Conservation (phyloP, 2,888 invertebrate genomes). For the Stegana nigrithorax region DNA sequence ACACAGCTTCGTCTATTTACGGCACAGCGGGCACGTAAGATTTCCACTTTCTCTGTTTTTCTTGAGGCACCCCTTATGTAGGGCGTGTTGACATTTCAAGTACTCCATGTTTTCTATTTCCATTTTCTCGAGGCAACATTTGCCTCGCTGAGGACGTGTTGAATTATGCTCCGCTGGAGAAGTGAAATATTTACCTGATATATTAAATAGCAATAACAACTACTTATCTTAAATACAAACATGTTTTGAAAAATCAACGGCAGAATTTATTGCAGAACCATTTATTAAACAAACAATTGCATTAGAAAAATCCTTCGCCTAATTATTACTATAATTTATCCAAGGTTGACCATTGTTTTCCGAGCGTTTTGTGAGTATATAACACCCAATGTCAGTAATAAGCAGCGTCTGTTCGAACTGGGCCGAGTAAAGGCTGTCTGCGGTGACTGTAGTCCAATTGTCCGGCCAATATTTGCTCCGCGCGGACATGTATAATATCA, state of each 20-base stretch:
- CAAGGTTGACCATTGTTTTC: constrained; percentile 76
- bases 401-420: constrained; percentile 98
- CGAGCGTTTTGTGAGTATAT: constrained; percentile 71
- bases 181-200: constrained; percentile 71
- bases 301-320: background rate
- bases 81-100: constrained; percentile 41
- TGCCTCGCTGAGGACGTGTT: constrained; percentile 99
- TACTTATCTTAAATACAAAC: background rate
- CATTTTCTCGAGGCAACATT: constrained; percentile 39
- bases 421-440: constrained; percentile 94
- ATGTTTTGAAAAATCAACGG: constrained; percentile 34
- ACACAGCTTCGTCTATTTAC: background rate
- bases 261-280: constrained; percentile 45
- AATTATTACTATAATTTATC: too few species aligned
- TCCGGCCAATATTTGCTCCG: constrained; percentile 97
- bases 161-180: constrained; percentile 98
- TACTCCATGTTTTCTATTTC: background rate
- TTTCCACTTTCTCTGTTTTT: background rate
- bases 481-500: too few species aligned
- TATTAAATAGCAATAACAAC: background rate
- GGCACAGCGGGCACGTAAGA: constrained; percentile 35
- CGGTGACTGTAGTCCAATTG: constrained; percentile 97
- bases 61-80: constrained; percentile 33
- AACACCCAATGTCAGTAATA: constrained; percentile 96
- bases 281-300: constrained; percentile 4